A percentile compares a stretch with the other conserved stretches of the same genome.
Evolutionary conservation across 2,113 vertebrate genomes (phyloP).

Genomic region (Alouatta palliata): DNA sequence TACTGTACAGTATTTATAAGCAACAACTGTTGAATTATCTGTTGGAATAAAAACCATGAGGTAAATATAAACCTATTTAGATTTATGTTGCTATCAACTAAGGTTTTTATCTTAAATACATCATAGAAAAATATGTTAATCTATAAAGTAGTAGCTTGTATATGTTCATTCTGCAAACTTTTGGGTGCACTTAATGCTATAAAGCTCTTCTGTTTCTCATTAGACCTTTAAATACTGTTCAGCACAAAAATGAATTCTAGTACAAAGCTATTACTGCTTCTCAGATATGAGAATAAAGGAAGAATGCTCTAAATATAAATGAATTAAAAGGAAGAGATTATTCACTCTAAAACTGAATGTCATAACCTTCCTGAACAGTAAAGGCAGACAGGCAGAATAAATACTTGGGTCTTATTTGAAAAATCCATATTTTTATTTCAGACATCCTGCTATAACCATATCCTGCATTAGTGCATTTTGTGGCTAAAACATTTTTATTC

Average conservation of each 20-base stretch:
- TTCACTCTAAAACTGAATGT: background rate
- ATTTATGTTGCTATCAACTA: background rate
- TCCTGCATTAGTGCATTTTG: slow-evolving; percentile 14
- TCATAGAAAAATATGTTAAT: slow-evolving; percentile 45
- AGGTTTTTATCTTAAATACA: slow-evolving; percentile 45
- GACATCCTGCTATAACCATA: background rate
- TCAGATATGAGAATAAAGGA: background rate
- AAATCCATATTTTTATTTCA: slow-evolving; percentile 23
- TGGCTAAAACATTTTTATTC: slow-evolving; percentile 51
- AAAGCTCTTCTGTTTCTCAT: slow-evolving; percentile 33
- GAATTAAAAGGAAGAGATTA: slow-evolving; percentile 22
- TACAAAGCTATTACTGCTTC: background rate
- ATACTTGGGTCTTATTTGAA: slow-evolving; percentile 27
- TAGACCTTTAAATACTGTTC: slow-evolving; percentile 34
- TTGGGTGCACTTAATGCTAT: background rate
- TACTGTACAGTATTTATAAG: background rate
- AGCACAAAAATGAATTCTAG: background rate
- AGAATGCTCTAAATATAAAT: background rate
- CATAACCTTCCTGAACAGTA: background rate
- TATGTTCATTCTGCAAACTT: slow-evolving; percentile 16
- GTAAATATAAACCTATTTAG: slow-evolving; percentile 17
- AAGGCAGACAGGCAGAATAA: background rate
- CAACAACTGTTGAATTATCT: slow-evolving; percentile 20
- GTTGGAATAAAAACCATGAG: slow-evolving; percentile 31
- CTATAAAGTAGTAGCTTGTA: slow-evolving; percentile 24